Evolutionary conservation across 1,140 invertebrate genomes (phyloP), one percentile per base, ranked within the genome.

Genomic region (Drosophila nebulosa): DNA sequence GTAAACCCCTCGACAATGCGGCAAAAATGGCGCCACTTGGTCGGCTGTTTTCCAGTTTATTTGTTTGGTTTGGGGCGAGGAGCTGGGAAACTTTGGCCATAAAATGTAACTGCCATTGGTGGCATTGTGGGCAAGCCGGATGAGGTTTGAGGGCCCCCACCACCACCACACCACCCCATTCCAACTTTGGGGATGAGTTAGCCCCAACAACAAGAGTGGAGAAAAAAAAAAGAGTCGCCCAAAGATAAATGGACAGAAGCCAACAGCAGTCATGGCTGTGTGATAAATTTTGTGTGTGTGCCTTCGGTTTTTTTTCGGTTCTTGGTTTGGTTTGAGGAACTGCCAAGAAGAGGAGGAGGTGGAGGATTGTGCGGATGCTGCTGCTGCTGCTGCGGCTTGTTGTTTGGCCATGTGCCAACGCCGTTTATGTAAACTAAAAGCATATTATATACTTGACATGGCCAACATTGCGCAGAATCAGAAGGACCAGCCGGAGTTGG

Each of bases 171-270:
- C 52, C 26, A 5, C 56, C 27, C 14, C 50, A 7, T 30, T 26
- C 32, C 51, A 22, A 39, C 5, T 46, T 21, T 46, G 16, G 39
- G 14, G 4, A 16, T 2, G 4, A 46, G n/a, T n/a, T n/a, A n/a
- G n/a, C n/a, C n/a, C n/a, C 9, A 46, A 46, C 16, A 46, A 46
- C 16, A 46, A 46, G 59, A 73, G 55, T 27, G 16, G 16, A 21
- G 27, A 51, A 26, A 50, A 65, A 71, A 70, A 78, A 64, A 68
- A 57, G 36, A 50, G 30, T 64, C 59, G 70, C 66, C 58, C 62
- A 79, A 83, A 88, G 83, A 88, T 88, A 88, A 88, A 88, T 88
- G 83, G 83, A 86, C 83, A 86, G 78, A 88, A 88, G 83, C 83
- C 83, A 88, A 88, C 83, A 32, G 83, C 79, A 83, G 83, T 76